Conservation (phyloP, 2,888 invertebrate species). For the Sarcophaga carnaria region DNA sequence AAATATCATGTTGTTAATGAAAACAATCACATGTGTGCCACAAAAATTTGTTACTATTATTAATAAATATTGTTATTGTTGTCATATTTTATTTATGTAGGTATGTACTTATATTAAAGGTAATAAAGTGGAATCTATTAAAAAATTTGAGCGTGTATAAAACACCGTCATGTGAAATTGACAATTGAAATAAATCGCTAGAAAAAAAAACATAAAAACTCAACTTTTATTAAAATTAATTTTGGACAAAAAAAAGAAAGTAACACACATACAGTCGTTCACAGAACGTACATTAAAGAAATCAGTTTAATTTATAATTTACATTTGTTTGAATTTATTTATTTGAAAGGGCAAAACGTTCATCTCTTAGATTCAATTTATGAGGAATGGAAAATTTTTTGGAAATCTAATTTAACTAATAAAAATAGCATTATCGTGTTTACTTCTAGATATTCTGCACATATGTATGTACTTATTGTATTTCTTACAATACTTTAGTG, state of each 20-base stretch:
- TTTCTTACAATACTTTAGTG: no score
- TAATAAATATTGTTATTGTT: slow-evolving; percentile 20
- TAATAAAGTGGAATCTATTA: no score
- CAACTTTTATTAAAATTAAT: slow-evolving; percentile 36
- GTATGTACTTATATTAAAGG: no score
- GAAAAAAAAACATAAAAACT: no score
- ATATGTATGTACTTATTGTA: no score
- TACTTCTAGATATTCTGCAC: not conserved
- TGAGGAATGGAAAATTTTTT: slow-evolving; percentile 18
- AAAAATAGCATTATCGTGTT: slow-evolving; percentile 21
- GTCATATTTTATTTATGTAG: not conserved
- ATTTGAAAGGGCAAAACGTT: slow-evolving; percentile 7
- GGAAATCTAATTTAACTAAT: slow-evolving; percentile 6
- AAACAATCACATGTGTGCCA: slow-evolving; percentile 37
- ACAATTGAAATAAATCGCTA: not conserved
- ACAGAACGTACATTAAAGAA: no score
- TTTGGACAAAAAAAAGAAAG: not conserved
- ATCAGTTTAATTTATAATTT: slow-evolving; percentile 26
- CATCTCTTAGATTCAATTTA: not conserved
- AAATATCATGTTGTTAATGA: not conserved
- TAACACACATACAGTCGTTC: not conserved
- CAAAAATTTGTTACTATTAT: slow-evolving; percentile 1
- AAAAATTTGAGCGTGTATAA: no score
- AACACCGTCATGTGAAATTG: not conserved
- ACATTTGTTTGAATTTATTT: slow-evolving; percentile 22